These are phyloP conservation scores for Hyppa rectilinea DNA, from an alignment of 2,888 invertebrate genomes.

Conservation along the genomic window DNA sequence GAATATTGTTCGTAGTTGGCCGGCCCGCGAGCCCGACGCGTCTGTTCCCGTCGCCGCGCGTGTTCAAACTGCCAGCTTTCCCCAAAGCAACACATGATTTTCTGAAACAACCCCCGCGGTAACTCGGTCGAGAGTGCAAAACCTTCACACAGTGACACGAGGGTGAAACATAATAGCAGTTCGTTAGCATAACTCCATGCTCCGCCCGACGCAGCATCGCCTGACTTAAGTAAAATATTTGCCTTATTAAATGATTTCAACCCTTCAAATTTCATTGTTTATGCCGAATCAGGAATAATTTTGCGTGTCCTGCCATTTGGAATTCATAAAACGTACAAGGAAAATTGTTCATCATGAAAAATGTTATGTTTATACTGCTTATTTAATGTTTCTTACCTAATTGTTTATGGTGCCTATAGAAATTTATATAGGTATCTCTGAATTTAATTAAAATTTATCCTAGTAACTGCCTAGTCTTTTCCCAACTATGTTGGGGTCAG, in stretches of 20 bases:
- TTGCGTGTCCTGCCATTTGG: slow-evolving; percentile 41
- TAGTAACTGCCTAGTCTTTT: too few species aligned
- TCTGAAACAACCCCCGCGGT: slow-evolving; percentile 84
- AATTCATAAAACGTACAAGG: slow-evolving; percentile 22
- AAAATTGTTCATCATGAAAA: slow-evolving; percentile 20
- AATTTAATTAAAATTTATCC: not conserved
- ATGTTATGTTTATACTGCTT: slow-evolving; percentile 4
- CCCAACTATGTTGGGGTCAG: too few species aligned
- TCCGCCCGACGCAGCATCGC: slow-evolving; percentile 73
- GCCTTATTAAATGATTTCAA: slow-evolving; percentile 83
- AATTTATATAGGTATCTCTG: not conserved
- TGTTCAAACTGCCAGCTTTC: slow-evolving; percentile 78
- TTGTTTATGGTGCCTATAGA: not conserved
- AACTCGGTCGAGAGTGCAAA: slow-evolving; percentile 89
- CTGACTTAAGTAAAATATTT: slow-evolving; percentile 84
- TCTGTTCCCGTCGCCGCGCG: slow-evolving; percentile 74
- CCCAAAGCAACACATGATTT: slow-evolving; percentile 87
- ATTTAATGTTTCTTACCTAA: slow-evolving; percentile 12
- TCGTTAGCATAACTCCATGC: slow-evolving; percentile 86
- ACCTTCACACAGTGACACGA: slow-evolving; percentile 90
- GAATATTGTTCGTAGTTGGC: slow-evolving; percentile 61
- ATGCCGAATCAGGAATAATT: slow-evolving; percentile 69
- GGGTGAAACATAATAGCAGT: slow-evolving; percentile 87
- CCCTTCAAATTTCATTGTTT: slow-evolving; percentile 72
- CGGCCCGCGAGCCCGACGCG: slow-evolving; percentile 66